These are phyloP conservation scores for Bilobella aurantiaca DNA, from an alignment of 1,140 invertebrate genomes.

Conservation along the genomic window DNA sequence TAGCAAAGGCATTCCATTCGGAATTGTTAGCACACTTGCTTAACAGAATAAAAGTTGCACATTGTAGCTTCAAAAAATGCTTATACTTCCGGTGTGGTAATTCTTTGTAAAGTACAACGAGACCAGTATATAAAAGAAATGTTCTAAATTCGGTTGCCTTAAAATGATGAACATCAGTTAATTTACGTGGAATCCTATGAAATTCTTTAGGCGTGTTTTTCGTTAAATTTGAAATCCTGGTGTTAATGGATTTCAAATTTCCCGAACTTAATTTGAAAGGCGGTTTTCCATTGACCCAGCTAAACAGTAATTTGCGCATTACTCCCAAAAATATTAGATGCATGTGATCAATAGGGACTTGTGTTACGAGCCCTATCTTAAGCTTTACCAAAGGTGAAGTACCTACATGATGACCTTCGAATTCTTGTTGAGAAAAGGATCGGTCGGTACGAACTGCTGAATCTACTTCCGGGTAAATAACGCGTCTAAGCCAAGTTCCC, in stretches of 20 bases:
- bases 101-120: not conserved
- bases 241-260: conserved; percentile 26
- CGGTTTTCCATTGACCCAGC: conserved; percentile 25
- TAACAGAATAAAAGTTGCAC: not conserved
- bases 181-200: conserved; percentile 36
- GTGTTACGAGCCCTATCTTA: conserved; percentile 32
- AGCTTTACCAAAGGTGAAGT: conserved; percentile 24
- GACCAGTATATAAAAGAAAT: conserved; percentile 5
- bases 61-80: not conserved
- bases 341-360: conserved; percentile 38
- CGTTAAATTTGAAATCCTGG: not conserved
- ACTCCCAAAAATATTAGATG: conserved; percentile 37
- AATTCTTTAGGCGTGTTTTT: conserved; percentile 36
- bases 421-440: conserved; percentile 21
- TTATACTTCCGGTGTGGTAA: not conserved
- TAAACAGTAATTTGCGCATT: conserved; percentile 34
- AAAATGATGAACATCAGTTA: not conserved
- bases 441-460: conserved; percentile 15
- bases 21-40: not conserved
- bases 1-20: not conserved
- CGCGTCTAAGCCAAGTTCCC: conserved; percentile 7
- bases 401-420: conserved; percentile 32
- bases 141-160: conserved; percentile 4
- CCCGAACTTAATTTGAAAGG: not conserved
- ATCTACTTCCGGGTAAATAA: conserved; percentile 11